Evolutionary conservation across 1,140 invertebrate species (phyloP), one percentile per base, ranked within the genome.

Genomic region (Heliconius eleuchia): DNA sequence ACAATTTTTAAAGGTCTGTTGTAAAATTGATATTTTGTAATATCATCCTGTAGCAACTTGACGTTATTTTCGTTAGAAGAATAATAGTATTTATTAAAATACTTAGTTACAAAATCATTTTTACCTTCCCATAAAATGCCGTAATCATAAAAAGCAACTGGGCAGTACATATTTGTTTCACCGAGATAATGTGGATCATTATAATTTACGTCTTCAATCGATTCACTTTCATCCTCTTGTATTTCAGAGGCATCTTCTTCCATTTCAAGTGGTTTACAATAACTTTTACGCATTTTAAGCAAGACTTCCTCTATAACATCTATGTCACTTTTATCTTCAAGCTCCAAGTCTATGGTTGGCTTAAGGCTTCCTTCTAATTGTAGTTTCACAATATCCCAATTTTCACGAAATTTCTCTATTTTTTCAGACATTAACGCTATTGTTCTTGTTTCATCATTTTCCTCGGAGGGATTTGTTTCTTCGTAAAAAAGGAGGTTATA

Each of bases 41-140:
- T 89, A 80, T 95, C 88, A 18, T 85, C 80, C 30, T 95, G 71
- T 84, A 96, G 96, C 79, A 88, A 82, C 23, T 94, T 83, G 70
- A 94, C 77, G 81, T 91, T 94, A 34, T 89, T 76, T 80, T 95
- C 90, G 55, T 89, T 95, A 46, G 86, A 89, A 73, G 95, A 93
- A 46, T 92, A 90, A 88, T 96, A 95, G 9, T 95, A 74, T 88
- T 95, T 95, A 77, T 95, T 92, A 79, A 95, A 85, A 85, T 94
- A 95, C 83, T 94, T 90, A 0, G 91, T 86, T 39, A 86, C 81
- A 81, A 94, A 95, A 73, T 96, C 92, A 70, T 94, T 84, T 88
- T 95, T 96, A 7, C 96, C 96, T 88, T 94, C 94, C 95, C 95
- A 96, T 19, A 96, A 84, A n/a, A 95, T 90, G 30, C 89, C 87